phyloP scores from a whole-genome alignment of 2,888 invertebrate genomes.

The Itoplectis maculator region DNA sequence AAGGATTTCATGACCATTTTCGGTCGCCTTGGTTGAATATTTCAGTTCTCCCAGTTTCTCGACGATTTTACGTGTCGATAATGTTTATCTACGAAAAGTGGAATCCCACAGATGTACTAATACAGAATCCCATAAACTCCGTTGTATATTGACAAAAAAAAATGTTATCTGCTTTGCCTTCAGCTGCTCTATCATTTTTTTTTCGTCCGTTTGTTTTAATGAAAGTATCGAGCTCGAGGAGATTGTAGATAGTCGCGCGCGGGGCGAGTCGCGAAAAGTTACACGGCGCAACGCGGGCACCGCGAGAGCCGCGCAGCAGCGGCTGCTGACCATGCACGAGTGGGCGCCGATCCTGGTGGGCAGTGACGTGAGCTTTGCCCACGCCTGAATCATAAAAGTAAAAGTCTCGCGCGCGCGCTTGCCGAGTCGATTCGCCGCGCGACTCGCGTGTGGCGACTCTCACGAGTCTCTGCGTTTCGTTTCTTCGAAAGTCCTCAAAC shows the following conservation, averaged over 20 bases:
- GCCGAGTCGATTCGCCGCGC: slow-evolving; percentile 68
- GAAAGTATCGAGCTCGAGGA: slow-evolving; percentile 62
- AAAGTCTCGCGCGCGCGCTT: slow-evolving; percentile 72
- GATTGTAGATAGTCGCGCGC: slow-evolving; percentile 59
- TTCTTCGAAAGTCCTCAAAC: slow-evolving; percentile 44
- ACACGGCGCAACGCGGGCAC: slow-evolving; percentile 59
- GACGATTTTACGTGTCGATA: neutral
- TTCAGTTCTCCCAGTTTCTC: neutral
- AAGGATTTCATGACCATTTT: too few species aligned
- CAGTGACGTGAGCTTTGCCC: slow-evolving; percentile 76
- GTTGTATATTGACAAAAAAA: neutral
- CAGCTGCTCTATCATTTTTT: neutral
- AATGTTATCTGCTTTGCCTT: slow-evolving; percentile 12
- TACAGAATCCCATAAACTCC: neutral
- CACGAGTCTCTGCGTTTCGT: slow-evolving; percentile 10
- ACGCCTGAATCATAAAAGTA: slow-evolving; percentile 79
- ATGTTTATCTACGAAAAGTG: neutral
- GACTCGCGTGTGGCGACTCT: slow-evolving; percentile 35
- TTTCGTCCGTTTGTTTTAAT: slow-evolving; percentile 44
- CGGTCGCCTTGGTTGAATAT: too few species aligned
- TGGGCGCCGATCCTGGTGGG: slow-evolving; percentile 75
- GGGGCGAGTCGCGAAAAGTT: slow-evolving; percentile 47
- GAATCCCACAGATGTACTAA: slow-evolving; percentile 16
- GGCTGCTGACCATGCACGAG: slow-evolving; percentile 72
- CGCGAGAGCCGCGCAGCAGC: slow-evolving; percentile 51